These are phyloP conservation scores for Acronicta leporina DNA, from an alignment of 2,888 invertebrate species.

Conservation along the genomic window DNA sequence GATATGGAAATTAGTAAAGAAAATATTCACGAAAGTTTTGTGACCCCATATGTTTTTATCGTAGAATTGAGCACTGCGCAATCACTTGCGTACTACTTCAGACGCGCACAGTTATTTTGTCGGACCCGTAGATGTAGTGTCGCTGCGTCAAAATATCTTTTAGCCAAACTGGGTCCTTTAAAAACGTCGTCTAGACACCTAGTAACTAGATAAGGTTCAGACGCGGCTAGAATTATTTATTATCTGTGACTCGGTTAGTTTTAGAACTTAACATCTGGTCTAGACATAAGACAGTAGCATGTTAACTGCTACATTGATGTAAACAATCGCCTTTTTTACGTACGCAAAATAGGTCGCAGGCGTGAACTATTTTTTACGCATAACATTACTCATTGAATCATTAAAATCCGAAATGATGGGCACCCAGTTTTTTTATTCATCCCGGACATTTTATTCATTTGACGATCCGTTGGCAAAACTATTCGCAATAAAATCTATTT, in stretches of 20 bases:
- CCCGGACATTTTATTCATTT: background rate
- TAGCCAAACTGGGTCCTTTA: slow-evolving; percentile 54
- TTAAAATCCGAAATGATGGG: slow-evolving; percentile 38
- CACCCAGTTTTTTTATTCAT: slow-evolving; percentile 26
- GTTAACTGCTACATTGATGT: slow-evolving; percentile 53
- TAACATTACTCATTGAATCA: slow-evolving; percentile 42
- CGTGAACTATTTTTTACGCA: slow-evolving; percentile 46
- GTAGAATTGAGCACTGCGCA: too few species aligned
- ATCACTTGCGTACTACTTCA: too few species aligned
- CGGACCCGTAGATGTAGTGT: background rate
- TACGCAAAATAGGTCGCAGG: slow-evolving; percentile 39
- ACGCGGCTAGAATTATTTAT: too few species aligned
- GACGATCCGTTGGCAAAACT: background rate
- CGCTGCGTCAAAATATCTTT: slow-evolving; percentile 2
- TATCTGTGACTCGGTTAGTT: too few species aligned
- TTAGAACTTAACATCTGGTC: slow-evolving; percentile 62
- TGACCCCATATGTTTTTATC: too few species aligned
- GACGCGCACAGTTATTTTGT: too few species aligned
- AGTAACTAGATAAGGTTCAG: slow-evolving; percentile 53
- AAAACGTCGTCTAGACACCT: slow-evolving; percentile 75
- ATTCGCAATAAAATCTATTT: background rate
- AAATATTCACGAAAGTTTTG: too few species aligned
- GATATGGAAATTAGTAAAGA: too few species aligned
- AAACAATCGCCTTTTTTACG: slow-evolving; percentile 56
- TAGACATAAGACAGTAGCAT: slow-evolving; percentile 59